A percentile compares a stretch with the other conserved stretches of the same genome.
Conservation (phyloP, 2,113 vertebrate species). For the Mirounga angustirostris region DNA sequence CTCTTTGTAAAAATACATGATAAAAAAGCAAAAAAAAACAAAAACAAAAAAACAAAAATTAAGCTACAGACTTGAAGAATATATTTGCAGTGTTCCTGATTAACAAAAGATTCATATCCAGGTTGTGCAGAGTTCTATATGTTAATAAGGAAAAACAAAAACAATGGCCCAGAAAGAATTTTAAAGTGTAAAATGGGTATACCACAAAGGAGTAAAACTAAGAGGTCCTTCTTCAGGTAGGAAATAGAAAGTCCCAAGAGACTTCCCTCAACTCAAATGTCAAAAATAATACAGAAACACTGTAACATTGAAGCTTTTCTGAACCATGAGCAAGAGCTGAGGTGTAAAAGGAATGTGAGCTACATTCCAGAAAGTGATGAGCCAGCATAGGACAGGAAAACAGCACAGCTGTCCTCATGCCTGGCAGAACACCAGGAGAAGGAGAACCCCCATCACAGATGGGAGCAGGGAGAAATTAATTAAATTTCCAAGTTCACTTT, state of each 20-base stretch:
- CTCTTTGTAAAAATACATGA: neutral
- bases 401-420: neutral
- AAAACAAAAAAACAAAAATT: neutral
- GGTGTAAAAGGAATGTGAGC: neutral
- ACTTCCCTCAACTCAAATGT: no score
- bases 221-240: neutral
- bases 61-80: neutral
- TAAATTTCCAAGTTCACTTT: no score
- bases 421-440: neutral
- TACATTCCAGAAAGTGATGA: neutral
- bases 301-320: neutral
- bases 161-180: neutral
- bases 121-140: neutral
- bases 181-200: neutral
- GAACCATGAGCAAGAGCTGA: neutral
- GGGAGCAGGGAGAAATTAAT: neutral
- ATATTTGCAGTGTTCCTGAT: neutral
- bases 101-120: neutral
- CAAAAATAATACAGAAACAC: neutral
- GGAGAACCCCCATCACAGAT: rapidly evolving
- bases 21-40: neutral
- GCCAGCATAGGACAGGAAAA: neutral
- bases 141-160: neutral
- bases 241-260: neutral
- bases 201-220: neutral